Conservation (phyloP, 1,140 invertebrate genomes). For the Aphis craccivora region DNA sequence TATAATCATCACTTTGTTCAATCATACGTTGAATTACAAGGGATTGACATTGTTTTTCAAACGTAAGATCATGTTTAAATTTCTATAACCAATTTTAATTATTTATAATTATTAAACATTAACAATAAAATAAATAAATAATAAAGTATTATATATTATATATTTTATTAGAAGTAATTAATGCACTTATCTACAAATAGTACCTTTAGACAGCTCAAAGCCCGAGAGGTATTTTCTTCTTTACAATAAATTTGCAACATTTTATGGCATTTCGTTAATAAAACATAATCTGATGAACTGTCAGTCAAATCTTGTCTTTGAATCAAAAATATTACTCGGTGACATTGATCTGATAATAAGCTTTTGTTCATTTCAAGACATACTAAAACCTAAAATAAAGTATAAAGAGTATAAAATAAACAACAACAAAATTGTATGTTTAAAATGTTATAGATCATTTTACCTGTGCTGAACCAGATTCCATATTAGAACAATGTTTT, state of each 20-base stretch:
- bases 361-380: conserved; percentile 80
- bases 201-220: conserved; percentile 70
- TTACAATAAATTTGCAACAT: conserved; percentile 85
- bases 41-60: conserved; percentile 85
- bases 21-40: conserved; percentile 89
- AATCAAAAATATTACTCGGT: conserved; percentile 81
- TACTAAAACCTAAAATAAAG: conserved; percentile 77
- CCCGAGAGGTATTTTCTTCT: conserved; percentile 72
- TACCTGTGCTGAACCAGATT: conserved; percentile 81
- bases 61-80: conserved; percentile 78
- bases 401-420: neutral
- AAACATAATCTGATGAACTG: conserved; percentile 83
- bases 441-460: conserved; percentile 61
- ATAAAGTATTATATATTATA: neutral
- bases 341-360: conserved; percentile 75
- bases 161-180: neutral
- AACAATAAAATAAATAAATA: neutral
- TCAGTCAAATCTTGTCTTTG: conserved; percentile 86
- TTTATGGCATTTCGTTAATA: conserved; percentile 81
- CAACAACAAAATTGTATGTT: neutral
- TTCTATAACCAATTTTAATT: conserved; percentile 54
- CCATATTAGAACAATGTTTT: conserved; percentile 74
- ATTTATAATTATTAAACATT: neutral
- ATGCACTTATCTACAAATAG: conserved; percentile 61
- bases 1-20: conserved; percentile 90